These are phyloP conservation scores for Prosopocoilus inquinatus DNA, from an alignment of 2,888 invertebrate genomes.

Conservation along the genomic window DNA sequence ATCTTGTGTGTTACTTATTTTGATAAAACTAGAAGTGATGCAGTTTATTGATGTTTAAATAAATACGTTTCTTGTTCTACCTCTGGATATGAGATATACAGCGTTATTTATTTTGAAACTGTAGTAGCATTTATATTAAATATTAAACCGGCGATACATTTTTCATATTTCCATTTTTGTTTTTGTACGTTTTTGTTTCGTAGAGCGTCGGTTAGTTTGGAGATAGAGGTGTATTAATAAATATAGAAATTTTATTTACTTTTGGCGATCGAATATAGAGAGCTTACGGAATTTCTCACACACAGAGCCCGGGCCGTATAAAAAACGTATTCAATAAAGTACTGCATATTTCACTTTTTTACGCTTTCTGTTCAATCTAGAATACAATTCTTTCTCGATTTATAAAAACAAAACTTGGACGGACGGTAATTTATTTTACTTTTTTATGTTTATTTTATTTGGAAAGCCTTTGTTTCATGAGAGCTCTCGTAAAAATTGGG, in stretches of 20 bases:
- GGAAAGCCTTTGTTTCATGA: constrained; percentile 43
- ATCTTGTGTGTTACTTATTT: too few species aligned
- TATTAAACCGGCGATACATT: constrained; percentile 1
- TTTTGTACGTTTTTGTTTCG: not conserved
- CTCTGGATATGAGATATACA: not conserved
- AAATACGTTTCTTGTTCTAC: not conserved
- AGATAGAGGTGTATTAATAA: constrained; percentile 14
- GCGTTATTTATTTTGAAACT: not conserved
- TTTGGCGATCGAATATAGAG: constrained; percentile 17
- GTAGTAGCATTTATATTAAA: constrained; percentile 2
- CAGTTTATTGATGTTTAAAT: not conserved
- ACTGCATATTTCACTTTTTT: constrained; percentile 16
- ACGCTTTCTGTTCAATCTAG: constrained; percentile 11
- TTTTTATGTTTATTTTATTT: constrained; percentile 46
- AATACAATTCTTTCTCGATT: constrained; percentile 21
- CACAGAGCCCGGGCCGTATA: constrained; percentile 16
- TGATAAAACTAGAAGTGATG: too few species aligned
- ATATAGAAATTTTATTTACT: constrained; percentile 18
- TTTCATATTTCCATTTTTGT: constrained; percentile 3
- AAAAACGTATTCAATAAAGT: constrained; percentile 21
- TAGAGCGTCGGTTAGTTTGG: not conserved
- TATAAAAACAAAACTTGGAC: constrained; percentile 39
- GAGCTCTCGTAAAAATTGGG: constrained; percentile 50
- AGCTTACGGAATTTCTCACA: constrained; percentile 15
- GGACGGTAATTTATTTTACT: constrained; percentile 46